Evolutionary conservation across 2,888 invertebrate genomes (phyloP), one percentile per base, ranked within the genome.

Genomic region (Orgyia antiqua): DNA sequence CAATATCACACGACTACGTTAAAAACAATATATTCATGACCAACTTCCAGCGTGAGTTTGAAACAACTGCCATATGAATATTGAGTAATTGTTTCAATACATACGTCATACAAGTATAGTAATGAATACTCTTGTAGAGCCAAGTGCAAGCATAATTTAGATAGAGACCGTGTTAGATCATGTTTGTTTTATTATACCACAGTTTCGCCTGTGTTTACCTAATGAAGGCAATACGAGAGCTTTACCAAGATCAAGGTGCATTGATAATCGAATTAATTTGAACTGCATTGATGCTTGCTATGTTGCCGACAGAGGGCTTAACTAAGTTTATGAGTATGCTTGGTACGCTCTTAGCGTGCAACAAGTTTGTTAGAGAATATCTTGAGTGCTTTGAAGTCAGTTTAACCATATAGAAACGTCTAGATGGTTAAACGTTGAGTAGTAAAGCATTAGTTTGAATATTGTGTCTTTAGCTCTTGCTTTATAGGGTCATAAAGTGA

Each of bases 191-290:
- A 68, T 61, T 66, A 69, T 45, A 45, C 50, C 51, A 36, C 49
- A 56, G 45, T 51, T 45, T 45, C 54, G 42, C 47, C 46, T 52
- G 53, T 54, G 54, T 34, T 31, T 46, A 46, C 42, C 57, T 67
- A 74, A 77, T 73, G 68, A 68, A 73, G 71, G 68, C 73, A 75
- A 76, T 74, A 70, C 59, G 62, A 61, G 68, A 65, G 70, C 67
- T 69, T 69, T 66, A 70, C 67, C 49, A 58, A 70, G 69, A 79
- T 78, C 73, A 73, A 82, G 83, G 83, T 83, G 83, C 72, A 62
- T 69, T 73, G 74, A 75, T 84, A 84, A 86, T 84, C 71, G 72
- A 84, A 83, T 84, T 82, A 86, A 80, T 82, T 71, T 70, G 70
- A 63, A 70, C 74, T 68, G 70, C 73, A 70, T 56, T 65, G 71